Evolutionary conservation across 2,888 invertebrate species (phyloP), one percentile per base, ranked within the genome.

Genomic region (Leptura quadrifasciata): DNA sequence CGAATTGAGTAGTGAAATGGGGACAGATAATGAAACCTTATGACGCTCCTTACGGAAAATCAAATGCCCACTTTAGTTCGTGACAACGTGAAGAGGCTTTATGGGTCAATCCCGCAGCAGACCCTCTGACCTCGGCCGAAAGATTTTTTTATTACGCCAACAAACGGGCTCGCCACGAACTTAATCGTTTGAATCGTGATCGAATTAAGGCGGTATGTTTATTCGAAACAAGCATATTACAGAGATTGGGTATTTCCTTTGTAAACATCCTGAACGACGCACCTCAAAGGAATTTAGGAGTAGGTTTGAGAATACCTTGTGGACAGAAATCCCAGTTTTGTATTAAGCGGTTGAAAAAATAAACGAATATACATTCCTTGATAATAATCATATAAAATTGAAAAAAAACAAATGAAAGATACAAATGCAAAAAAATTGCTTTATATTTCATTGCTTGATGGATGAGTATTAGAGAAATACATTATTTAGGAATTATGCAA

Each of bases 11-110:
- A n/a, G 17, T n/a, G 47, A 12, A 47, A 15, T 4, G 47, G 47
- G n/a, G 47, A 47, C 47, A 47, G 47, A 47, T 47, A 47, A 47
- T 17, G 47, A 47, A 47, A 47, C n/a, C 47, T 47, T 47, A 12
- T n/a, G 47, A n/a, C 47, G 47, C n/a, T n/a, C 47, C 47, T 47
- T 47, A n/a, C n/a, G 15, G 47, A n/a, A n/a, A 47, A 47, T 47
- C 47, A 47, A 47, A 47, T 47, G 47, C n/a, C 47, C 47, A 47
- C 47, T 47, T 47, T n/a, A n/a, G 47, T 47, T 47, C 47, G n/a
- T 4, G 47, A 4, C 47, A n/a, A n/a, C 47, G 12, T 47, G 47
- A 47, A 47, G 47, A n/a, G 47, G 47, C 47, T n/a, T 3, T 15
- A 3, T n/a, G n/a, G 47, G 47, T n/a, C 47, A 15, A 5, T 47